These are phyloP conservation scores for Agrotis ipsilon DNA, from an alignment of 2,888 invertebrate species.

Conservation along the genomic window DNA sequence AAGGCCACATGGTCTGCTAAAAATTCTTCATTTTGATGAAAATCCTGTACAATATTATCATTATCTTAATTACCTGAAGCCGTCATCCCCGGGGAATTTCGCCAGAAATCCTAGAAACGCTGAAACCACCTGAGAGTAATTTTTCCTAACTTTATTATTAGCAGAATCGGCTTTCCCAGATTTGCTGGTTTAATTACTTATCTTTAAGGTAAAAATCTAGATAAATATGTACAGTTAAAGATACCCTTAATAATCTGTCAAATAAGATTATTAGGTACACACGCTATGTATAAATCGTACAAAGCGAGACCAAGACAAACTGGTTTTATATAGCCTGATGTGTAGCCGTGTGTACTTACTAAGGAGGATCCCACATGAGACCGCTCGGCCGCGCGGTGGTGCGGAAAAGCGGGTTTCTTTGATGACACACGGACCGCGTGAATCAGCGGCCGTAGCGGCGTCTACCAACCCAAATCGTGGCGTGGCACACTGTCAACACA, in stretches of 20 bases:
- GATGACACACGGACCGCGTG: too few species aligned
- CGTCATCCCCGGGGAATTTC: not conserved
- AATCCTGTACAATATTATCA: slow-evolving; percentile 1
- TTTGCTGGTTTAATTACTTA: not conserved
- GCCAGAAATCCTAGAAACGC: not conserved
- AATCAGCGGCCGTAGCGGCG: too few species aligned
- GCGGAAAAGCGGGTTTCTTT: too few species aligned
- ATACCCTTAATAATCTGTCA: not conserved
- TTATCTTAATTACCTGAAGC: slow-evolving; percentile 9
- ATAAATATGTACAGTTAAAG: not conserved
- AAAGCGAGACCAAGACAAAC: too few species aligned
- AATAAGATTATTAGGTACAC: not conserved
- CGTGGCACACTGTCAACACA: too few species aligned
- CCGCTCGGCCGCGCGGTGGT: too few species aligned
- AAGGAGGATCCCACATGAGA: too few species aligned
- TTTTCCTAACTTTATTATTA: not conserved
- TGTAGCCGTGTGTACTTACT: too few species aligned
- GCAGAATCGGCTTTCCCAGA: not conserved
- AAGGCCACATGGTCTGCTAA: not conserved
- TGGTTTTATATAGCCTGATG: too few species aligned
- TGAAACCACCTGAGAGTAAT: not conserved
- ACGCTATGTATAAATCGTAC: too few species aligned
- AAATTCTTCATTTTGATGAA: slow-evolving; percentile 4
- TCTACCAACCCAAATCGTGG: too few species aligned
- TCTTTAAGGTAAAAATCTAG: not conserved